Conservation (phyloP, 92 coral and sea anemone genomes). For the Zoanthus sociatus region DNA sequence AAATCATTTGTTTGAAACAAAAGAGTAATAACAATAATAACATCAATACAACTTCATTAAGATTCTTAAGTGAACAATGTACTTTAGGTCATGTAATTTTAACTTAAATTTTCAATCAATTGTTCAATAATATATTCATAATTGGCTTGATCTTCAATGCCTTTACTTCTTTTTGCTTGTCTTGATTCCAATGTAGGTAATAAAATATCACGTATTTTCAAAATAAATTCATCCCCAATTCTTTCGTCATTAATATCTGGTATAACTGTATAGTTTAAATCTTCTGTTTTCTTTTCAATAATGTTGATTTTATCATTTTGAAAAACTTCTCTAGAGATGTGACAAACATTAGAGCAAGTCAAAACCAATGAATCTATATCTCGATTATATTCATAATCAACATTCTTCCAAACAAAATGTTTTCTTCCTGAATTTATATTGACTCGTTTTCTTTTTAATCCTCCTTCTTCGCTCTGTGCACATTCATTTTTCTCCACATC, state of each 20-base stretch:
- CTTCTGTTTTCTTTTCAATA: neutral
- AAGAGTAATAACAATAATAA: too few relatives aligned
- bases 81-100: neutral
- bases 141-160: neutral
- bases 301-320: neutral
- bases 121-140: neutral
- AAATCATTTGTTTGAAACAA: neutral
- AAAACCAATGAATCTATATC: neutral
- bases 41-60: neutral
- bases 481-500: neutral
- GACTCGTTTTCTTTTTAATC: neutral
- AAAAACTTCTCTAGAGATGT: neutral
- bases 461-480: neutral
- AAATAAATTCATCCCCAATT: neutral
- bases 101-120: neutral
- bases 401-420: neutral
- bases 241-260: neutral
- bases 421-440: neutral
- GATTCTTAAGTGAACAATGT: neutral
- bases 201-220: neutral
- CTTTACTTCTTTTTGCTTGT: neutral
- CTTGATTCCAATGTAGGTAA: neutral
- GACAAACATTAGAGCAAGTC: neutral
- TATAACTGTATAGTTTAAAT: neutral
- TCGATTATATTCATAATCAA: neutral